Evolutionary conservation across 1,140 invertebrate genomes (phyloP).

Genomic region (Ridgeia piscesae): DNA sequence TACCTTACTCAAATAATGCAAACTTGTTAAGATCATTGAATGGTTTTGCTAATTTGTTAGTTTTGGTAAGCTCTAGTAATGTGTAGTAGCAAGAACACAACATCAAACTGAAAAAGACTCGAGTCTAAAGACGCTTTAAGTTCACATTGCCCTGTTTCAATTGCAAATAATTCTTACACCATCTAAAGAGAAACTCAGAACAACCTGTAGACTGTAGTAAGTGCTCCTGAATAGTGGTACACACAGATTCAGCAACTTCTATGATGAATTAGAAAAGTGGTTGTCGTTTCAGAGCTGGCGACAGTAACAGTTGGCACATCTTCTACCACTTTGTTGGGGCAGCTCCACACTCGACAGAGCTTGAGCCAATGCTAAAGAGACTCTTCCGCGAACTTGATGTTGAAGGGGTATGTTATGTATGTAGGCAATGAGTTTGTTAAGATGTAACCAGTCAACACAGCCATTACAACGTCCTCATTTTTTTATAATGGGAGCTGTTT

Average conservation of each 20-base stretch:
- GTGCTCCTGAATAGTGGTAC: too few relatives aligned
- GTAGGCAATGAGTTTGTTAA: neutral
- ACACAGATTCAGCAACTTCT: too few relatives aligned
- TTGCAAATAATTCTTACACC: neutral
- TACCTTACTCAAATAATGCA: too few relatives aligned
- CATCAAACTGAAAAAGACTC: too few relatives aligned
- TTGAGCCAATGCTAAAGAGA: constrained; percentile 21
- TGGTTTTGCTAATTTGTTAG: too few relatives aligned
- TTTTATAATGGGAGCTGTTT: too few relatives aligned
- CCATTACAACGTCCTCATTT: neutral
- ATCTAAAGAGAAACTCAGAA: too few relatives aligned
- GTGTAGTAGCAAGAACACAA: too few relatives aligned
- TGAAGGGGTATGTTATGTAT: neutral
- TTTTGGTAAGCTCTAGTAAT: too few relatives aligned
- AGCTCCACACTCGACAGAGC: constrained; percentile 24
- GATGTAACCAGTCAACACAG: neutral
- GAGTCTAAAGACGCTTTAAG: too few relatives aligned
- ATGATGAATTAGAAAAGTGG: neutral
- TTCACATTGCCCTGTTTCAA: neutral
- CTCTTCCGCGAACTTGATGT: constrained; percentile 19
- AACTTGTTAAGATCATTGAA: too few relatives aligned
- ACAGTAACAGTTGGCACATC: constrained; percentile 36
- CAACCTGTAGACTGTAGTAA: too few relatives aligned
- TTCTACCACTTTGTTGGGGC: constrained; percentile 31
- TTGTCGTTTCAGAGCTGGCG: constrained; percentile 9